Base-by-base conservation (phyloP, 2,797 vertebrate species). In the Picus viridis region DNA sequence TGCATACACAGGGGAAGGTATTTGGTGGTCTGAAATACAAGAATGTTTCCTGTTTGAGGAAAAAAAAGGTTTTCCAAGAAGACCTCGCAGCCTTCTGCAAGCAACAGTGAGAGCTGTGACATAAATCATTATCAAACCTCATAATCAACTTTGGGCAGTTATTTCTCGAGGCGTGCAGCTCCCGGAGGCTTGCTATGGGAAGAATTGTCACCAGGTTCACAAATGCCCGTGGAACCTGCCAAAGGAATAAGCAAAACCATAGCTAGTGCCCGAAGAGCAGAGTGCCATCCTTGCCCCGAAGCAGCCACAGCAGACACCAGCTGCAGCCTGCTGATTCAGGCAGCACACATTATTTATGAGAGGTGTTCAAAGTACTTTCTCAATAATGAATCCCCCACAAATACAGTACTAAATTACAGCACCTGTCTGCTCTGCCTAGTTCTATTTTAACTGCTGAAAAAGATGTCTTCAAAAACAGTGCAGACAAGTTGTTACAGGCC, bases 171-270 rank as follows among this genome's bases (percentile, higher is more conserved):
- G 81, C 5, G 3, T 96, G 93, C 18, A 98, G 77, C 49, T 97
- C 93, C 74, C 97, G 95, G 18, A 98, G 92, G 7, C 12, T 43
- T 29, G 51, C 0, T 15, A 97, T 90, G 49, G 96, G 12, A 36
- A 98, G 16, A 6, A 95, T 2, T 0, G 91, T 91, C 45, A 98
- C 97, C 89, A 98, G 63, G 75, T 98, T 98, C 90, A 98, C 97
- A 89, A 98, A 98, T 0, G 95, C 62, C 63, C 97, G 96, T 30
- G 98, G 98, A 84, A 98, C 97, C 98, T 98, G 95, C 24, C 53
- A 58, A 90, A 51, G 91, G 76, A 78, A 36, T 34, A 88, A 82
- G 29, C 29, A 95, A 80, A 90, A 3, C 53, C 73, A 51, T 36
- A 63, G 62, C 57, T 59, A 54, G 23, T 7, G 7, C 32, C 57